Conservation (phyloP, 2,113 vertebrate species). For the Ammodramus savannarum region DNA sequence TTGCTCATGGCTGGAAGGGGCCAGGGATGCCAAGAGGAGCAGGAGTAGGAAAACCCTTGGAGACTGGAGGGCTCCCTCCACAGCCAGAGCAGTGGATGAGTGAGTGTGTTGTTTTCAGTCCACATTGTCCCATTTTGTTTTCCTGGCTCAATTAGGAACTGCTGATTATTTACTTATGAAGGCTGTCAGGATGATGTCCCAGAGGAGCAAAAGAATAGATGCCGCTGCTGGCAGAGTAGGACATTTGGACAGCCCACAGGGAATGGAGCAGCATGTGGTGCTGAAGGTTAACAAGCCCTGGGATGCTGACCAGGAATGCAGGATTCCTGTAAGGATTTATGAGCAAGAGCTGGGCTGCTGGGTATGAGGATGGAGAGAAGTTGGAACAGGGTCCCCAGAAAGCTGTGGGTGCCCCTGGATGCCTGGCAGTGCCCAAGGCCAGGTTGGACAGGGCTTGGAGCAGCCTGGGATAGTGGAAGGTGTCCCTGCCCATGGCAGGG, state of each 20-base stretch:
- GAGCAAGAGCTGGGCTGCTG: neutral
- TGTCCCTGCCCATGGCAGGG: neutral
- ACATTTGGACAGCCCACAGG: neutral
- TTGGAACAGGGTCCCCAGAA: neutral
- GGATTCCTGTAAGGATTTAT: neutral
- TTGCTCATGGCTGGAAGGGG: neutral
- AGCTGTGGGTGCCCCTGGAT: neutral
- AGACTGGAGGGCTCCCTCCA: neutral
- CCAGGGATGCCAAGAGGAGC: neutral
- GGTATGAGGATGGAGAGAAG: neutral
- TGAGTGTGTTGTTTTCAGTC: neutral
- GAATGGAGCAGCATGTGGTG: accelerated
- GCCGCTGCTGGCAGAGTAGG: neutral
- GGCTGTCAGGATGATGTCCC: neutral
- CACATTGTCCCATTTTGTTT: neutral
- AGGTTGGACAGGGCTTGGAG: accelerated
- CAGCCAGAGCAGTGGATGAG: neutral
- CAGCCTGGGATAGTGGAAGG: accelerated
- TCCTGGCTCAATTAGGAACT: neutral
- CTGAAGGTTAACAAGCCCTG: accelerated
- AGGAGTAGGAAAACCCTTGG: neutral
- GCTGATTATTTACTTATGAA: neutral
- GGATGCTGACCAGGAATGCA: neutral
- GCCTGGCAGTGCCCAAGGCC: neutral
- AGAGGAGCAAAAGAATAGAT: neutral